A percentile compares a stretch with the other conserved stretches of the same genome.
Conservation (phyloP, 2,888 invertebrate genomes). For the Sympetrum striolatum region DNA sequence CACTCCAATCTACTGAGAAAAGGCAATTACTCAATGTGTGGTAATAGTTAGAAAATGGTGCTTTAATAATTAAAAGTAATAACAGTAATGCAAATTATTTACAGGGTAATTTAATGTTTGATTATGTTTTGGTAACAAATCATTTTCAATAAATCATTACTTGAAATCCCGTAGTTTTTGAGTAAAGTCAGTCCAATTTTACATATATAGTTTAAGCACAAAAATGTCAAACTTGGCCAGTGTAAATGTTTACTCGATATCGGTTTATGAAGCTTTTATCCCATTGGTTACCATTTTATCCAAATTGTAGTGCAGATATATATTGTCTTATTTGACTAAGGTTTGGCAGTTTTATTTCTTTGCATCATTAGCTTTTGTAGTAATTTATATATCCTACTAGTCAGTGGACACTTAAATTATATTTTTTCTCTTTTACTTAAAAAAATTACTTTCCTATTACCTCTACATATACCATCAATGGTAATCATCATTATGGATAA, state of each 20-base stretch:
- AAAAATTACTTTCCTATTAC: neutral
- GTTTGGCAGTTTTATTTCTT: neutral
- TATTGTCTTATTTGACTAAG: neutral
- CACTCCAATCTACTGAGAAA: too few species aligned
- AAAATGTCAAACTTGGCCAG: neutral
- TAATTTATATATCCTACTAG: constrained; percentile 11
- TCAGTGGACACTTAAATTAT: neutral
- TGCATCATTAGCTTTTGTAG: neutral
- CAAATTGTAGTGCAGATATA: neutral
- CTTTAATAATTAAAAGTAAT: too few species aligned
- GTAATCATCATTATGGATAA: neutral
- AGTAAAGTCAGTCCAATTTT: too few species aligned
- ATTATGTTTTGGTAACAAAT: neutral
- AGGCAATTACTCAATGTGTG: too few species aligned
- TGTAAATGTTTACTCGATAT: neutral
- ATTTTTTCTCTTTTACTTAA: neutral
- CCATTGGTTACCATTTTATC: neutral
- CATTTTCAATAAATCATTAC: neutral
- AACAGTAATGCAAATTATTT: too few species aligned
- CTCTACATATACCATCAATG: neutral
- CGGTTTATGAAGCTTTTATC: neutral
- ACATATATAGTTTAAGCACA: neutral
- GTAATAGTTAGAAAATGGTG: too few species aligned
- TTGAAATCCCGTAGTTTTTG: too few species aligned
- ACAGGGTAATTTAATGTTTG: too few species aligned